Evolutionary conservation across 2,888 invertebrate species (phyloP).

Genomic region (Agapetus fuscipes): DNA sequence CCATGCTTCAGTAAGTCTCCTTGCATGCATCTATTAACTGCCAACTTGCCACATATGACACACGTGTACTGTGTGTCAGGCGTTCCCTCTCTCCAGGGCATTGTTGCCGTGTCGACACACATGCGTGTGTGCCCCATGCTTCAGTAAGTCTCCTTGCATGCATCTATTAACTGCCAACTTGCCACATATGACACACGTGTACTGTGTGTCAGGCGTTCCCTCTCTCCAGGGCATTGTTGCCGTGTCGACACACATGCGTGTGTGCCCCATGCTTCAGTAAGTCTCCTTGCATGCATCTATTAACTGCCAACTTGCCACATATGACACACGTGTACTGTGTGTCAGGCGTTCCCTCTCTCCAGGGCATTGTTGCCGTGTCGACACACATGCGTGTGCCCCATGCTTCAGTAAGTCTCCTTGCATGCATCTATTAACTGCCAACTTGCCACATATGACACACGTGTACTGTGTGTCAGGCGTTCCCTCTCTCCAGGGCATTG

Average conservation of each 20-base stretch:
- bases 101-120: conserved; percentile 79
- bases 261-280: conserved; percentile 68
- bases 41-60: too few relatives aligned
- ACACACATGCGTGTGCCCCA: conserved; percentile 77
- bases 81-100: conserved; percentile 66
- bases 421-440: too few relatives aligned
- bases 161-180: conserved; percentile 64
- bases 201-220: conserved; percentile 76
- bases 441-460: too few relatives aligned
- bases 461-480: conserved; percentile 77
- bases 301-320: too few relatives aligned
- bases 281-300: too few relatives aligned
- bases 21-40: too few relatives aligned
- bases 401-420: conserved; percentile 65
- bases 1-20: conserved; percentile 64
- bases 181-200: conserved; percentile 50
- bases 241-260: conserved; percentile 79
- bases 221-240: conserved; percentile 68
- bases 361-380: conserved; percentile 75
- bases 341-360: conserved; percentile 67
- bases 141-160: conserved; percentile 57
- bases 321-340: conserved; percentile 82
- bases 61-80: conserved; percentile 80
- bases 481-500: conserved; percentile 66
- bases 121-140: conserved; percentile 73